Base-by-base conservation (phyloP, 2,888 invertebrate genomes). In the Drosophila fungiperda region DNA sequence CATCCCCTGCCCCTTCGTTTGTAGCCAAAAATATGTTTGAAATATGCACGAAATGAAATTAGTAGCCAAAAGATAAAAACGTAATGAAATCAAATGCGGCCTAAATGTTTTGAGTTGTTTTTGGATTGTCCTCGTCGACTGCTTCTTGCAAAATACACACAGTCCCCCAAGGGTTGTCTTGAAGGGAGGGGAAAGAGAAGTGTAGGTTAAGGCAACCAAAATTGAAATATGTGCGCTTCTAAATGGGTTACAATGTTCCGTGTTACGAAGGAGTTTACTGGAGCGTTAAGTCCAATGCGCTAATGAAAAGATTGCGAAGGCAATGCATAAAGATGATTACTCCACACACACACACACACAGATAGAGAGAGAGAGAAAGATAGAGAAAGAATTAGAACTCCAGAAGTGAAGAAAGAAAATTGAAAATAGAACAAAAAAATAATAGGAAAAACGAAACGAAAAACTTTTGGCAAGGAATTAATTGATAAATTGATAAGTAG, bases 31-130 rank as follows among this genome's bases (percentile, higher is more conserved):
- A 53, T 64, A 65, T 73, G 61, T 66, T 77, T 81, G 81, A 81
- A 80, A 80, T 87, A 82, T 76, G 83, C 72, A 78, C 80, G 66
- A 86, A 86, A 88, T 80, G 81, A 88, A 88, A 87, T 81, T 89
- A 83, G 83, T 79, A 71, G 75, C 73, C 76, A 71, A 88, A 79
- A 86, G 85, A 85, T 85, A 85, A 85, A 88, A 85, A 89, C 87
- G 68, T 89, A 89, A 85, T 89, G 85, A 85, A 85, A 85, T 86
- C 78, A 89, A 85, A 87, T 89, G 84, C 87, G 87, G 89, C 89
- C 89, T 81, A 88, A 88, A 88, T 88, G 87, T 79, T 83, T 73
- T 68, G 48, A 67, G 75, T 62, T 66, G 60, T 59, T 79, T 66
- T 64, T 61, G 58, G 38, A 33, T 59, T 75, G 58, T 61, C 59